phyloP scores from a whole-genome alignment of 1,140 invertebrate genomes.

The Frieseomelitta varia region DNA sequence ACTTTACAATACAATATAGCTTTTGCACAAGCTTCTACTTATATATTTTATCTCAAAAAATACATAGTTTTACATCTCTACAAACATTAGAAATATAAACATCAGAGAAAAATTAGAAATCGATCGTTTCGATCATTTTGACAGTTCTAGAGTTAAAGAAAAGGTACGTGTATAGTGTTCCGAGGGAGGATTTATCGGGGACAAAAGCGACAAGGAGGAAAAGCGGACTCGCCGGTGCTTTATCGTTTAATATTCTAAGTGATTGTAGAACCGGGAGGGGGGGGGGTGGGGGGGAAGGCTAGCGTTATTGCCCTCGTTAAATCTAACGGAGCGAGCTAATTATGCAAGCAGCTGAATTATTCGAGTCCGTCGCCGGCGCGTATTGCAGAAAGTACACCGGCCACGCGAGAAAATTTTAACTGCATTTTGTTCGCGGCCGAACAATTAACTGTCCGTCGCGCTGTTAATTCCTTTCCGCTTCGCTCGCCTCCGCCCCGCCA shows the following conservation, averaged over 20 bases:
- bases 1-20: too few species aligned
- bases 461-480: not conserved
- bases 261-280: constrained; percentile 60
- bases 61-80: too few species aligned
- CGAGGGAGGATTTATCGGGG: constrained; percentile 57
- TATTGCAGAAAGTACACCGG: constrained; percentile 9
- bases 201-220: constrained; percentile 46
- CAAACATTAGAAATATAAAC: too few species aligned
- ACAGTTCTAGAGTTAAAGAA: constrained; percentile 15
- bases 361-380: not conserved
- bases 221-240: constrained; percentile 63
- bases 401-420: constrained; percentile 20
- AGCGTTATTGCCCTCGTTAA: constrained; percentile 64
- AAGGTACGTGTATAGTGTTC: constrained; percentile 42
- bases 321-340: constrained; percentile 62
- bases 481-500: too few species aligned
- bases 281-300: constrained; percentile 21
- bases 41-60: too few species aligned
- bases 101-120: too few species aligned
- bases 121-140: too few species aligned
- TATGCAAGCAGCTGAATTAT: constrained; percentile 44
- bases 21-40: too few species aligned
- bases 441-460: constrained; percentile 26
- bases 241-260: constrained; percentile 77
- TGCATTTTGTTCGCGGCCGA: constrained; percentile 14